Percentiles rank a stretch among this genome's conserved stretches.
These are phyloP conservation scores for Capromys pilorides DNA, from an alignment of 2,797 vertebrate species.

Conservation along the genomic window DNA sequence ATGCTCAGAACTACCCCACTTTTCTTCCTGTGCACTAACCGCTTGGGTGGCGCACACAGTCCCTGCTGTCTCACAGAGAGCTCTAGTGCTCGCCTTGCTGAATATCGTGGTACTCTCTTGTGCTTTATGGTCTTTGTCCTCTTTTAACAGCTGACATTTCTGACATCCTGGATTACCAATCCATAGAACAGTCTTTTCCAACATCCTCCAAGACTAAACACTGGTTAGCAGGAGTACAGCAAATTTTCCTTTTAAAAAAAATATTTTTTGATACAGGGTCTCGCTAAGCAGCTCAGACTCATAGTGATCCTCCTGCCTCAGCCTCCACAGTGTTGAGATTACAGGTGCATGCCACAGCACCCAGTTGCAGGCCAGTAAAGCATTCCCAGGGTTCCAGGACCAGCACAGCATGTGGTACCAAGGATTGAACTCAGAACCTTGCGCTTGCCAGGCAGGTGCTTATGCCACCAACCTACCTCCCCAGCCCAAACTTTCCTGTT, in stretches of 20 bases:
- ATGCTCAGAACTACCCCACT: neutral
- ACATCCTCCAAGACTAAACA: neutral
- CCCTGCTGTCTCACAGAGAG: neutral
- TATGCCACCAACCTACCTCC: too few species aligned
- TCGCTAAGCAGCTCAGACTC: too few species aligned
- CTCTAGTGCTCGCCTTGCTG: neutral
- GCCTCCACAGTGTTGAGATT: too few species aligned
- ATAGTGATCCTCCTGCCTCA: too few species aligned
- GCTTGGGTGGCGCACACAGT: neutral
- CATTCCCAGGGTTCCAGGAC: too few species aligned
- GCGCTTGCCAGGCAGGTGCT: too few species aligned
- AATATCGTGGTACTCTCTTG: neutral
- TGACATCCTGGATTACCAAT: neutral
- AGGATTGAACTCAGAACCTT: too few species aligned
- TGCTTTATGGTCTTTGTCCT: neutral
- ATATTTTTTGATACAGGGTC: neutral
- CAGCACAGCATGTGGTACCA: too few species aligned
- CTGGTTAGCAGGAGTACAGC: neutral
- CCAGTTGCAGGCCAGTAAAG: too few species aligned
- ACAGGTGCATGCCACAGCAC: too few species aligned
- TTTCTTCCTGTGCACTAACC: neutral
- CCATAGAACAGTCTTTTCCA: neutral
- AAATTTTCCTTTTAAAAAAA: neutral
- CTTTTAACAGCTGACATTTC: neutral
- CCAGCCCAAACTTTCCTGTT: too few species aligned